Evolutionary conservation across 2,113 vertebrate genomes (phyloP).

Genomic region (Ictidomys tridecemlineatus): DNA sequence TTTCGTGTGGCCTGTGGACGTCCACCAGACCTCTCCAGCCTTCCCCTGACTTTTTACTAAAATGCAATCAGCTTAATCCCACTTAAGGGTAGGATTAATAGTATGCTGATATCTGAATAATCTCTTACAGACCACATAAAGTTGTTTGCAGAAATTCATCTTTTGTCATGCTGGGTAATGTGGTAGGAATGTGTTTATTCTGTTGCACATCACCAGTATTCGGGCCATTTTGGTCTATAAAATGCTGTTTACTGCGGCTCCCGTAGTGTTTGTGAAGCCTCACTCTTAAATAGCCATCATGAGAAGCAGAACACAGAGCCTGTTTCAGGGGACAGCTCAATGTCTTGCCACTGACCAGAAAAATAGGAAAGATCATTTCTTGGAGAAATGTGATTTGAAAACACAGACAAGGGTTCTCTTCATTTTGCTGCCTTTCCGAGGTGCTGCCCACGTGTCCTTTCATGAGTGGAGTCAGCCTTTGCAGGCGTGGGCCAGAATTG

Average conservation of each 20-base stretch:
- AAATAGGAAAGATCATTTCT: not conserved
- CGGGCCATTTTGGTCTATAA: fast-evolving
- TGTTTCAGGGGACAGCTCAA: fast-evolving
- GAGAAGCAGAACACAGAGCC: not conserved
- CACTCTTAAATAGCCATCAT: fast-evolving
- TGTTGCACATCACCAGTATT: not conserved
- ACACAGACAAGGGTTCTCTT: not conserved
- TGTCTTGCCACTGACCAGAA: not conserved
- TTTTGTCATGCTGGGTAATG: not conserved
- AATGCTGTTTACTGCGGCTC: not conserved
- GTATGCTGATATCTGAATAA: fast-evolving
- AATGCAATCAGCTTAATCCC: fast-evolving
- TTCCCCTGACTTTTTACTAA: not conserved
- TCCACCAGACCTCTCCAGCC: not conserved
- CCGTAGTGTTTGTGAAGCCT: not conserved
- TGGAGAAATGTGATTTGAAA: not conserved
- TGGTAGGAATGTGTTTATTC: not conserved
- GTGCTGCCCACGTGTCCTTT: fast-evolving
- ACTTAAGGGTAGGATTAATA: not conserved
- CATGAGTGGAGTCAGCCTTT: fast-evolving
- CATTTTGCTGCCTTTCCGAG: fast-evolving
- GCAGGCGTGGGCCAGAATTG: fast-evolving
- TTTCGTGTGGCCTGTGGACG: not conserved
- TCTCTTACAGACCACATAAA: not conserved
- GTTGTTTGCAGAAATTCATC: not conserved